Base-by-base conservation (phyloP, 1,140 invertebrate genomes). In the Aphelenchoides besseyi region DNA sequence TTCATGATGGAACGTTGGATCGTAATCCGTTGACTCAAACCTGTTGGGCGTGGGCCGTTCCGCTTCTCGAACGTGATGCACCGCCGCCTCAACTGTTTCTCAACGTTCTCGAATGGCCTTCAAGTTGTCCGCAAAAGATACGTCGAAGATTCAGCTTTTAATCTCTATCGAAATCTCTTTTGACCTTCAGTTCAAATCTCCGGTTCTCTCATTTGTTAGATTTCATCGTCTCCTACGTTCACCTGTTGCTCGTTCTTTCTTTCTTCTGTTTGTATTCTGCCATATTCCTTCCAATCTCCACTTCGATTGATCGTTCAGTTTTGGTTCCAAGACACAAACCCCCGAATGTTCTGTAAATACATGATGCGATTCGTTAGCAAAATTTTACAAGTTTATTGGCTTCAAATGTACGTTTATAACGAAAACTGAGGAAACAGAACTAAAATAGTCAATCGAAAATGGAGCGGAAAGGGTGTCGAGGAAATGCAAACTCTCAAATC, bases 21-120 rank as follows among this genome's bases (percentile, higher is more conserved):
- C 9, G 30, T 28, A 74, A 73, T 32, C 28, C 54, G 37, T 59
- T 74, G 12, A 33, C 72, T 3, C 59, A 74, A 59, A 53, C 32
- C n/a, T 74, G 57, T 3, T 74, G 72, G 72, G 33, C 72, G 8
- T 41, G 18, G 5, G 26, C 37, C 28, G 72, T 74, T 1, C 26
- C n/a, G 37, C 68, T 23, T 41, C 61, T 74, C 29, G 72, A 74
- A 63, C n/a, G 23, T 3, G 72, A 74, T 41, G 72, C 72, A 16
- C 72, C 72, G 35, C 72, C 72, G 23, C 72, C 72, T 35, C 35
- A 74, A 23, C 32, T 74, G 16, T 74, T 74, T 30, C 28, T 74
- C 2, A 74, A 74, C 37, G 72, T 67, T 18, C 48, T 74, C 5
- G 62, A 74, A 26, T 74, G 72, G 72, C 72, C 72, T 23, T 73